These are phyloP conservation scores for Neomonachus schauinslandi DNA, from an alignment of 2,113 vertebrate genomes.

Conservation along the genomic window DNA sequence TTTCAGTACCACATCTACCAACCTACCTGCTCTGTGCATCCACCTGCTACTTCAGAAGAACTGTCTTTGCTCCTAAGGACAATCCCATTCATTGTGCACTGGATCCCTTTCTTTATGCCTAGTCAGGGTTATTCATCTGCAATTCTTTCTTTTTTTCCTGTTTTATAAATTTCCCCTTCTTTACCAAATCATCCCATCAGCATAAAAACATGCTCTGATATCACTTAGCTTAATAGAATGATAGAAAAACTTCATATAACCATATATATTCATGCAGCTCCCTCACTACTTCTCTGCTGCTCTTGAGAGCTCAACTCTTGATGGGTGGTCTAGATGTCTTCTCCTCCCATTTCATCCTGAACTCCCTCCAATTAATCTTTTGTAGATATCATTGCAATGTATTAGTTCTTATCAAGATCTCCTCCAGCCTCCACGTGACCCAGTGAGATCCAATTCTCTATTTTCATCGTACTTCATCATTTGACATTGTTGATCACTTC, in stretches of 20 bases:
- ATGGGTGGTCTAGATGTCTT: background rate
- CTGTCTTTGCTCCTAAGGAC: background rate
- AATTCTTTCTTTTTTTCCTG: background rate
- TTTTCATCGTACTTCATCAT: background rate
- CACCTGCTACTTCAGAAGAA: background rate
- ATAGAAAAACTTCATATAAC: background rate
- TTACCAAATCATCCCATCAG: background rate
- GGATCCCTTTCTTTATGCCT: background rate
- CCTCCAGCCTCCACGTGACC: background rate
- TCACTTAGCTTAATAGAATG: background rate
- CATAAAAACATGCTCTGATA: background rate
- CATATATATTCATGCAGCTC: background rate
- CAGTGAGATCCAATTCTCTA: background rate
- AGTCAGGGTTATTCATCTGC: background rate
- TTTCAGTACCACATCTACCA: background rate
- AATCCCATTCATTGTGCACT: background rate
- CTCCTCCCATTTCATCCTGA: background rate
- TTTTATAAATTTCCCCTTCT: background rate
- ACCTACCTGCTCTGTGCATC: background rate
- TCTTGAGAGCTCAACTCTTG: background rate
- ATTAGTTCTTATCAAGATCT: background rate
- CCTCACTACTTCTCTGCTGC: background rate
- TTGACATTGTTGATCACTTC: background rate
- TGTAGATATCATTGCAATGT: no score
- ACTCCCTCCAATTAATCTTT: background rate